Base-by-base conservation (phyloP, 2,113 vertebrate species). In the Xenotilapia leptura region DNA sequence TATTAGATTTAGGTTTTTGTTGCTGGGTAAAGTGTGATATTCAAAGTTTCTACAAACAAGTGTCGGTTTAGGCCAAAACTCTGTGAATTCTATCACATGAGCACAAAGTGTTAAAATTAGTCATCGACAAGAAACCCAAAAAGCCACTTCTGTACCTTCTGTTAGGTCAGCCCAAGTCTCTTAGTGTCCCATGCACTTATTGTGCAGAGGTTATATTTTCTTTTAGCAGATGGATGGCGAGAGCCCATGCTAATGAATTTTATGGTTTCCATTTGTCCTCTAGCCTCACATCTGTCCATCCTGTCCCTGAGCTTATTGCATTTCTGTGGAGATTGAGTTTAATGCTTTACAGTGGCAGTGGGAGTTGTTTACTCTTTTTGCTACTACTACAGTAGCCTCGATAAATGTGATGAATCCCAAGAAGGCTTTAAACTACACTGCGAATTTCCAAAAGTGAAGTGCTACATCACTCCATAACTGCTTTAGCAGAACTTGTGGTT, bases 251-350 rank as follows among this genome's bases (percentile, higher is more conserved):
- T 70, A 55, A 86, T 84, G 82, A 51, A 80, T 79, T 84, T 47
- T 81, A 65, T 38, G 68, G 56, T 70, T 60, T 56, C 31, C 21
- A 19, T 87, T 84, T 58, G 84, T 88, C 86, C 79, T 89, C 62
- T 13, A 49, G 81, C 73, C 21, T 89, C 75, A 83, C 90, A 91
- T 88, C 86, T 93, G 90, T 51, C 83, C 62, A 49, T 77, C 82
- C 68, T 58, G 79, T 88, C 54, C 40, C 79, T 7, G 10, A 80
- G 77, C 79, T 90, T 80, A 91, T 51, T 79, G 53, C 84, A 33
- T 62, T 70, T 75, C 56, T 80, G 58, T 56, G 58, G 8, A 75
- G 58, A 68, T 21, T 68, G 73, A 86, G 40, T 70, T 68, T 23
- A 28, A 54, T 7, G 7, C n/a, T 83, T 87, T 31, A 84, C 75